Conservation (phyloP, 2,888 invertebrate genomes). For the Drosophila suboccidentalis region DNA sequence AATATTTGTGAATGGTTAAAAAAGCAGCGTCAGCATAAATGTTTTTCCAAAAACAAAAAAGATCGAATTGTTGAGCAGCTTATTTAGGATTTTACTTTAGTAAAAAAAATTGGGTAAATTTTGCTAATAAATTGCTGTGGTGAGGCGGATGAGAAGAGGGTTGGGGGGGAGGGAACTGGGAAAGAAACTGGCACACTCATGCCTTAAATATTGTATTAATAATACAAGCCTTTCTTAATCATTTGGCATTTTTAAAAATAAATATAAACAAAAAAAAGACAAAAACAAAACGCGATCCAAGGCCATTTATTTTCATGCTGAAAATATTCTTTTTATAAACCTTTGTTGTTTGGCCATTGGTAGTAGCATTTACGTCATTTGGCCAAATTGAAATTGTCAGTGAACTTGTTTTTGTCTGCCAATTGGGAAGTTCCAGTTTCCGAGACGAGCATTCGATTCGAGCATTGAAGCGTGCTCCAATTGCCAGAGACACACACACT, state of each 20-base stretch:
- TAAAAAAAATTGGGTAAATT: conserved; percentile 26
- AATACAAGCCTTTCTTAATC: conserved; percentile 18
- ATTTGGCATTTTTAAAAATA: conserved; percentile 35
- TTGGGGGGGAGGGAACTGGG: background rate
- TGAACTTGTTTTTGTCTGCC: conserved; percentile 46
- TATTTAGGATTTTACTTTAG: conserved; percentile 41
- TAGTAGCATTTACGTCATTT: conserved; percentile 54
- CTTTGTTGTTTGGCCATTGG: conserved; percentile 40
- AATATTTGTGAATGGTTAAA: conserved; percentile 64
- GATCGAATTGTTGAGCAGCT: conserved; percentile 38
- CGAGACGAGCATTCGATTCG: conserved; percentile 14
- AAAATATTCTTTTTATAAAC: conserved; percentile 73
- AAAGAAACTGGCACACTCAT: conserved; percentile 20
- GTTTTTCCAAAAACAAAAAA: conserved; percentile 31
- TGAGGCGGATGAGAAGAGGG: too few species aligned
- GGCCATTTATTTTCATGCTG: conserved; percentile 73
- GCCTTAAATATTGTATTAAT: conserved; percentile 14
- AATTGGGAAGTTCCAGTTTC: conserved; percentile 53
- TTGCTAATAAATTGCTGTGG: conserved; percentile 17
- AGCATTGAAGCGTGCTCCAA: conserved; percentile 52
- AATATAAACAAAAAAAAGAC: conserved; percentile 1
- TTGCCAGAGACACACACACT: conserved; percentile 25
- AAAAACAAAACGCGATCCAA: conserved; percentile 50
- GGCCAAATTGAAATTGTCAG: conserved; percentile 32
- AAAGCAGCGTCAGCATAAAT: conserved; percentile 56